Evolutionary conservation across 2,113 vertebrate species (phyloP).

Genomic region (Neodontobutis hainanensis): DNA sequence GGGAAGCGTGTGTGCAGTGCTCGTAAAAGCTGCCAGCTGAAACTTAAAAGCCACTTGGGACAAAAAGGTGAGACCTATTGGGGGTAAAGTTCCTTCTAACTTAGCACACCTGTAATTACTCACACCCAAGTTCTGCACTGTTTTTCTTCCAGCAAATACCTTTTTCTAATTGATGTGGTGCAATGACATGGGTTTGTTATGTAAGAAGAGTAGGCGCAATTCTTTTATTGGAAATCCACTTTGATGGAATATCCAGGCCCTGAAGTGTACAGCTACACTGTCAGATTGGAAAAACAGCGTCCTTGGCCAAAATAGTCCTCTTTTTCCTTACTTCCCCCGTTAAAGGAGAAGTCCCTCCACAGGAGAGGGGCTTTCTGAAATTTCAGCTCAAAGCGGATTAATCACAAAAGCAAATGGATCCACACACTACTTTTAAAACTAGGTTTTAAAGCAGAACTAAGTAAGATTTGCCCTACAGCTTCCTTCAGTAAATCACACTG

Average conservation of each 20-base stretch:
- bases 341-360: constrained; percentile 28
- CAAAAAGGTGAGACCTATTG: constrained; percentile 27
- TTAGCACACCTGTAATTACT: constrained; percentile 38
- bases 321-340: constrained; percentile 31
- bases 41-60: constrained; percentile 21
- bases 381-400: constrained; percentile 12
- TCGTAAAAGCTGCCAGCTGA: constrained; percentile 46
- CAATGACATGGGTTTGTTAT: constrained; percentile 47
- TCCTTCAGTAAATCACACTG: too few relatives aligned
- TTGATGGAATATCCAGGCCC: constrained; percentile 63
- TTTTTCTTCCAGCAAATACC: constrained; percentile 12
- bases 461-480: too few relatives aligned
- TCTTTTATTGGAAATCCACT: constrained; percentile 49
- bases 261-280: constrained; percentile 61
- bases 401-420: background rate
- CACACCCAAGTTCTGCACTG: background rate
- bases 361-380: constrained; percentile 3
- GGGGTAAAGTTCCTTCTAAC: background rate
- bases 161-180: constrained; percentile 13
- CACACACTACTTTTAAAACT: background rate
- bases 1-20: constrained; percentile 26
- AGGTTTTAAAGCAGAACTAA: background rate
- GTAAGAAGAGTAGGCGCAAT: constrained; percentile 51
- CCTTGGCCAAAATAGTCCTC: constrained; percentile 43
- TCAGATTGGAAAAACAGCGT: constrained; percentile 66